Percentiles rank a stretch among this genome's conserved stretches.
Evolutionary conservation across 2,888 invertebrate species (phyloP).

Genomic region (Meliscaeva auricollis): DNA sequence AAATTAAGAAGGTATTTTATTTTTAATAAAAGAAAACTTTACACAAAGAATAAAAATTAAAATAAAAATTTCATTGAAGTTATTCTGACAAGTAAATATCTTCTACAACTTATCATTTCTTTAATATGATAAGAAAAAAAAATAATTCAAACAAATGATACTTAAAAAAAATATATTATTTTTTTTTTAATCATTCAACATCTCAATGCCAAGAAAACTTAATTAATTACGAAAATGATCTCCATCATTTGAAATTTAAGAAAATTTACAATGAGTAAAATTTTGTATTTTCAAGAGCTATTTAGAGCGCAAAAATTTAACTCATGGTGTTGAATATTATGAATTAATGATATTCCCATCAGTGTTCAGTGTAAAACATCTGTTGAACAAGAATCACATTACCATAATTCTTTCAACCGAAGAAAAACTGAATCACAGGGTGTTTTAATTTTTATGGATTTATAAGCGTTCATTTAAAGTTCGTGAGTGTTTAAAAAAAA

Average conservation of each 20-base stretch:
- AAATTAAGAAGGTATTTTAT: no score
- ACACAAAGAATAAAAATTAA: no score
- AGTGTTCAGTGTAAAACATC: constrained; percentile 52
- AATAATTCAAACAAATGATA: neutral
- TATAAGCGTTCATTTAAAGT: neutral
- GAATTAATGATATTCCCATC: constrained; percentile 35
- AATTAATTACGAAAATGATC: constrained; percentile 38
- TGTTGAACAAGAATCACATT: constrained; percentile 67
- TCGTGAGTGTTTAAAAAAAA: no score
- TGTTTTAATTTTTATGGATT: constrained; percentile 3
- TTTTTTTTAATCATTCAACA: no score
- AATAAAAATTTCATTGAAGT: no score
- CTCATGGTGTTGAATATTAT: constrained; percentile 33
- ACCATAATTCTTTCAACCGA: constrained; percentile 30
- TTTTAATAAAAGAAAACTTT: no score
- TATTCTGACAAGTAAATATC: no score
- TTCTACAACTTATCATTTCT: no score
- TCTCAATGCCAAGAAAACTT: neutral
- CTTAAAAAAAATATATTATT: no score
- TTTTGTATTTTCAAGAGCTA: constrained; percentile 1
- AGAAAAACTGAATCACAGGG: neutral
- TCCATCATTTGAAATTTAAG: constrained; percentile 30
- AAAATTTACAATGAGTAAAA: neutral
- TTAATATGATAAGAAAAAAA: no score
- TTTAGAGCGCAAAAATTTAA: constrained; percentile 27